phyloP scores from a whole-genome alignment of 2,113 vertebrate species.

The Callospermophilus lateralis region DNA sequence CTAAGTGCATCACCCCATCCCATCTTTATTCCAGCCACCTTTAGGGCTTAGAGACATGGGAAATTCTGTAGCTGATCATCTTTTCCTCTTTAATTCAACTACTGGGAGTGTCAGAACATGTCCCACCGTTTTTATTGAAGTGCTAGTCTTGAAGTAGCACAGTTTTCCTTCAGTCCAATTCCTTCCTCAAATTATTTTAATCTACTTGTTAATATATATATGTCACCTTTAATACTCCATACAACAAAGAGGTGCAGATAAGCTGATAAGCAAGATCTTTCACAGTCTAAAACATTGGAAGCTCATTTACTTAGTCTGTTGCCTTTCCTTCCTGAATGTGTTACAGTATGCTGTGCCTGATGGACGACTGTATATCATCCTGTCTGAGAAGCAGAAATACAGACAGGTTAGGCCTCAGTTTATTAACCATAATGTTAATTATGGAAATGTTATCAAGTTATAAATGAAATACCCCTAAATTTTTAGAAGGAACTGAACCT shows the following conservation, averaged over 20 bases:
- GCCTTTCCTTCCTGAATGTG: background rate
- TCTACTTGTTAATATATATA: background rate
- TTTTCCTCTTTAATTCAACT: background rate
- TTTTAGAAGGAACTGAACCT: background rate
- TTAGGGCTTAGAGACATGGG: background rate
- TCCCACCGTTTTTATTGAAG: background rate
- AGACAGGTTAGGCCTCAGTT: background rate
- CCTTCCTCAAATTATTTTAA: background rate
- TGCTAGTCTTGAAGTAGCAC: background rate
- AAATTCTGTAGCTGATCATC: background rate
- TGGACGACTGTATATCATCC: background rate
- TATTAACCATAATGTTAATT: background rate
- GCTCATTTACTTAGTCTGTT: background rate
- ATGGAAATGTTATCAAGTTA: background rate
- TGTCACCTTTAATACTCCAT: background rate
- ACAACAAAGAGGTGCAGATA: background rate
- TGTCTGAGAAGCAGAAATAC: background rate
- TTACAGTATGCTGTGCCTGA: background rate
- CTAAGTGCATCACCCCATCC: background rate
- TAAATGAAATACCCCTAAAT: background rate
- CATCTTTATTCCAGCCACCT: background rate
- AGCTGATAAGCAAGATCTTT: background rate
- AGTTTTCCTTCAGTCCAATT: background rate
- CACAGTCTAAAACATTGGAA: background rate
- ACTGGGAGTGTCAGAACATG: background rate